phyloP scores from a whole-genome alignment of 2,888 invertebrate genomes.

The Drosophila maculinotata region DNA sequence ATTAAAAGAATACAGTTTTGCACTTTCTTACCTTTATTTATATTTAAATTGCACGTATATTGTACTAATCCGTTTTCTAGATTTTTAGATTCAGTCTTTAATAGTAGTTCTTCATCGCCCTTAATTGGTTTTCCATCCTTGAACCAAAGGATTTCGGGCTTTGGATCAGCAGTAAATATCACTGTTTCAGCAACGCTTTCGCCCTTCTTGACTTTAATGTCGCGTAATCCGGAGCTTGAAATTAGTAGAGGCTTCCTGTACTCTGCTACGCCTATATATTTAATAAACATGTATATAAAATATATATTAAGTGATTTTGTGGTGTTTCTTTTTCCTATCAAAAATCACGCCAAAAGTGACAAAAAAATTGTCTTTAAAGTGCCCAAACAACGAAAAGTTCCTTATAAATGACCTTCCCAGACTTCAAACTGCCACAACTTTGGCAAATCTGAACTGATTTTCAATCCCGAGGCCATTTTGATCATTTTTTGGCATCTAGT shows the following conservation, averaged over 20 bases:
- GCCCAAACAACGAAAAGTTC: no score
- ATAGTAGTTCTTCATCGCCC: constrained; percentile 88
- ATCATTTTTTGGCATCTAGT: no score
- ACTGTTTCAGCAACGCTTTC: constrained; percentile 89
- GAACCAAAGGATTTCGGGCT: constrained; percentile 94
- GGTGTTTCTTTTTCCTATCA: no score
- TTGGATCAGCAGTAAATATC: constrained; percentile 94
- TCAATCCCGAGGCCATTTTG: no score
- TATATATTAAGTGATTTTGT: no score
- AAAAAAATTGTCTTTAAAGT: no score
- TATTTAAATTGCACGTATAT: constrained; percentile 90
- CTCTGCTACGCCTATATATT: constrained; percentile 89
- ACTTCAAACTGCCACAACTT: no score
- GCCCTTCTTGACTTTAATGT: constrained; percentile 90
- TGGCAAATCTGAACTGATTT: no score
- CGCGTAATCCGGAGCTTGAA: constrained; percentile 88
- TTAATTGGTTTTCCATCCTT: constrained; percentile 90
- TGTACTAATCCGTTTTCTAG: constrained; percentile 92
- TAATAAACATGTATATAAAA: constrained; percentile 10
- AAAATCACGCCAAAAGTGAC: no score
- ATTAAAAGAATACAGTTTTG: no score
- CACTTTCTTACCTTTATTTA: constrained; percentile 44
- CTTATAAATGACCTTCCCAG: no score
- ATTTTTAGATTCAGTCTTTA: constrained; percentile 88
- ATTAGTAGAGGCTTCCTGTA: constrained; percentile 92